Base-by-base conservation (phyloP, 53 echinoderm and acorn worm genomes). In the Astropecten irregularis region DNA sequence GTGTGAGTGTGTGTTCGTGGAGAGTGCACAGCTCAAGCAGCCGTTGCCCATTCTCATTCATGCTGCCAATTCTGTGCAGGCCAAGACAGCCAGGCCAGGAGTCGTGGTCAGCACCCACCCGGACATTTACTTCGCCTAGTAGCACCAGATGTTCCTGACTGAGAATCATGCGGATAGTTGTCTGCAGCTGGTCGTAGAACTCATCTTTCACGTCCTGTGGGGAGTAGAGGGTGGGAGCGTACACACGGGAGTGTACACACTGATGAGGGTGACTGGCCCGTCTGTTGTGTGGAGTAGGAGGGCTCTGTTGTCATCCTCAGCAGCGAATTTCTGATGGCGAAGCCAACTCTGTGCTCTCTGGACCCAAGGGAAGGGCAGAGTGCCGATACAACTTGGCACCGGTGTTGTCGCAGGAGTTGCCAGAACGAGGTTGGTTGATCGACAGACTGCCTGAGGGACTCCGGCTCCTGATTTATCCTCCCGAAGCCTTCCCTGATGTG, bases 31-130 rank as follows among this genome's bases (percentile, higher is more conserved):
- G 11, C 42, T 42, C 42, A 42, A 82, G 66, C 4, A 40, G 68
- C 3, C 38, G 11, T 15, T 91, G 87, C 3, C 77, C 87, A 33
- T 87, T 87, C 26, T 69, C 64, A 58, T 89, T 85, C n/a, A 88
- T 52, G 22, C 71, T 91, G 29, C 88, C 88, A 22, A 71, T 53
- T 10, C 88, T 79, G 39, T 59, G 69, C 18, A 50, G 44, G 15
- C 87, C 69, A 15, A 84, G 20, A 70, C 88, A 77, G 30, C 14
- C 23, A 2, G 84, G 56, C 88, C 85, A 91, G 40, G 55, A 77
- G 61, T 57, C 48, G 56, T 69, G 49, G 44, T 90, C 90, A 36
- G 71, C 68, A 26, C 85, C 89, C n/a, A 77, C 76, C 53, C 89
- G 59, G n/a, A 77, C 89, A 40, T 77, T 89, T 68, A 77, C 68